Conservation (phyloP, 1,140 invertebrate genomes). For the Yoshiicerus persimilis region DNA sequence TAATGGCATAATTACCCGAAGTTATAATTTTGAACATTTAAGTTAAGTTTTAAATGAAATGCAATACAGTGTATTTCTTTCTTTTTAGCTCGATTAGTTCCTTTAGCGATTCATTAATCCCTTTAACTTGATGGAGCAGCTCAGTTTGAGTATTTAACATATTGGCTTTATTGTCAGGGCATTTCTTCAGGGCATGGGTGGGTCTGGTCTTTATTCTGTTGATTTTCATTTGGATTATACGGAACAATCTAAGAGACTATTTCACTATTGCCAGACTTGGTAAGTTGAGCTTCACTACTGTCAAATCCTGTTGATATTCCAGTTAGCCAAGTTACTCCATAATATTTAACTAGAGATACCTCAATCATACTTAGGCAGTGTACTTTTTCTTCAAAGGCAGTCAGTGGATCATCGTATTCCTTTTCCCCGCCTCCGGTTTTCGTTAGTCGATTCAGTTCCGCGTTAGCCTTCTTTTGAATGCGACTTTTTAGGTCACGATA, state of each 20-base stretch:
- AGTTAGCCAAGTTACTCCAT: not conserved
- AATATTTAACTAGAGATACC: not conserved
- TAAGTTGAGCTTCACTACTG: not conserved
- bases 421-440: not conserved
- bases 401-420: not conserved
- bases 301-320: not conserved
- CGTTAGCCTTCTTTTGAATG: not conserved
- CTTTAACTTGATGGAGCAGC: not conserved
- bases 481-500: not conserved
- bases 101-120: not conserved
- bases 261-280: not conserved
- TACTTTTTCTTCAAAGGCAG: not conserved
- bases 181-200: no score
- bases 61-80: not conserved
- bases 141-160: not conserved
- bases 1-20: no score
- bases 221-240: no score
- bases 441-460: not conserved
- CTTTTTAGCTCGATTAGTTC: not conserved
- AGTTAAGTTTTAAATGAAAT: not conserved
- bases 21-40: no score
- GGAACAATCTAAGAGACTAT: not conserved
- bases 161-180: not conserved
- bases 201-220: no score
- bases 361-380: not conserved